phyloP scores from a whole-genome alignment of 2,888 invertebrate genomes.

The Hypomecis punctinalis region DNA sequence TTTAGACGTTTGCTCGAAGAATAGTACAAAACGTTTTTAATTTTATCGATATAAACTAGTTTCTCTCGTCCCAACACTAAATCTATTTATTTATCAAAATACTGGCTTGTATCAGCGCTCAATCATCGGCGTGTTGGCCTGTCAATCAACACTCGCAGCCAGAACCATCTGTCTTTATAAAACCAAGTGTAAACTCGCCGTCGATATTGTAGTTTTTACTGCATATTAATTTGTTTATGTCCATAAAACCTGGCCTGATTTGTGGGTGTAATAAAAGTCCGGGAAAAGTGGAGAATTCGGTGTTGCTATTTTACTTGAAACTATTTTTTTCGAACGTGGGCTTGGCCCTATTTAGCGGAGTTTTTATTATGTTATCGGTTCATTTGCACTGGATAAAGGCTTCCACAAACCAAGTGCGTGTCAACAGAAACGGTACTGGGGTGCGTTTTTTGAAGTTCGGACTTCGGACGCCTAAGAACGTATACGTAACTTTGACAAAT shows the following conservation, averaged over 20 bases:
- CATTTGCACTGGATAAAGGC: constrained; percentile 1
- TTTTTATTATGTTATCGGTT: constrained; percentile 1
- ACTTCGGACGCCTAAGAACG: too few relatives aligned
- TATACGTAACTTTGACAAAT: too few relatives aligned
- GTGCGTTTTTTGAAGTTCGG: too few relatives aligned
- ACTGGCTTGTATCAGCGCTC: constrained; percentile 79
- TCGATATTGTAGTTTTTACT: constrained; percentile 76
- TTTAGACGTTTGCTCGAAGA: too few relatives aligned
- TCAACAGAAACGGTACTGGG: too few relatives aligned
- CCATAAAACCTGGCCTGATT: constrained; percentile 64
- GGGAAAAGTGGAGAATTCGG: constrained; percentile 38
- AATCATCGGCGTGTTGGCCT: constrained; percentile 78
- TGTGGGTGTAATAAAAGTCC: constrained; percentile 69
- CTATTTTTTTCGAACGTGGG: constrained; percentile 25
- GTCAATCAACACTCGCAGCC: constrained; percentile 68
- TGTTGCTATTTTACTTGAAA: constrained; percentile 23
- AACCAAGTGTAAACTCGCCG: constrained; percentile 70
- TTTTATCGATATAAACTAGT: not conserved
- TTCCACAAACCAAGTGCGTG: too few relatives aligned
- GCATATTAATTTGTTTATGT: constrained; percentile 75
- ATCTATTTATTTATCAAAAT: constrained; percentile 78
- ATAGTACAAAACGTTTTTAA: too few relatives aligned
- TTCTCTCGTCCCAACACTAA: constrained; percentile 52
- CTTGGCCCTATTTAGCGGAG: constrained; percentile 26
- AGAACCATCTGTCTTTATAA: constrained; percentile 81